Conservation (phyloP, 2,797 vertebrate species). For the Periparus ater region DNA sequence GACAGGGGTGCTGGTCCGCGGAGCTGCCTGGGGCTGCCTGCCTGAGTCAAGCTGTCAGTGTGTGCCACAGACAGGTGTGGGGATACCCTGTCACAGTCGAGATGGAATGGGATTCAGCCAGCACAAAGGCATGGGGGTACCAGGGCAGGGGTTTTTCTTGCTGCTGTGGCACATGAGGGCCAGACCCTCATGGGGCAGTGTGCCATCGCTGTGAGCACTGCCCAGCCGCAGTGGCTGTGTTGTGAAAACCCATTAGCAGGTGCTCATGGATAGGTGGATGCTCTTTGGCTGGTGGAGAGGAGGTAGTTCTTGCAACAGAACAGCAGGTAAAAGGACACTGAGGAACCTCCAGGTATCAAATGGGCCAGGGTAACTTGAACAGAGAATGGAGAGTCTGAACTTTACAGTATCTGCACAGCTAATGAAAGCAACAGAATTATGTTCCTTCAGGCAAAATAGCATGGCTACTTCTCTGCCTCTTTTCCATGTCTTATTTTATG, state of each 20-base stretch:
- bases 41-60: fast-evolving
- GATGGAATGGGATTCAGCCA: no score
- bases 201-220: not conserved
- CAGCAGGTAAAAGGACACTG: not conserved
- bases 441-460: not conserved
- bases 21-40: not conserved
- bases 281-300: not conserved
- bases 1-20: fast-evolving
- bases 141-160: not conserved
- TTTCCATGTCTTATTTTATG: constrained; percentile 8
- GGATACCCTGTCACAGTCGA: no score
- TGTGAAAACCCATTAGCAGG: fast-evolving
- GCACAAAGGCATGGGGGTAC: no score
- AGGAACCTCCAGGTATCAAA: not conserved
- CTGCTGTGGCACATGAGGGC: not conserved
- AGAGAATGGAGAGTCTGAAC: not conserved
- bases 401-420: not conserved
- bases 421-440: not conserved
- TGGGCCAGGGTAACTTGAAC: not conserved
- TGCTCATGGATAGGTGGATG: no score
- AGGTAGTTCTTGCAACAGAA: not conserved
- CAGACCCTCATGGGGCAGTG: fast-evolving
- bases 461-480: not conserved
- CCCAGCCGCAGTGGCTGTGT: fast-evolving
- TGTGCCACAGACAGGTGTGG: not conserved